These are phyloP conservation scores for Pedetes capensis DNA, from an alignment of 2,113 vertebrate genomes.

Conservation along the genomic window DNA sequence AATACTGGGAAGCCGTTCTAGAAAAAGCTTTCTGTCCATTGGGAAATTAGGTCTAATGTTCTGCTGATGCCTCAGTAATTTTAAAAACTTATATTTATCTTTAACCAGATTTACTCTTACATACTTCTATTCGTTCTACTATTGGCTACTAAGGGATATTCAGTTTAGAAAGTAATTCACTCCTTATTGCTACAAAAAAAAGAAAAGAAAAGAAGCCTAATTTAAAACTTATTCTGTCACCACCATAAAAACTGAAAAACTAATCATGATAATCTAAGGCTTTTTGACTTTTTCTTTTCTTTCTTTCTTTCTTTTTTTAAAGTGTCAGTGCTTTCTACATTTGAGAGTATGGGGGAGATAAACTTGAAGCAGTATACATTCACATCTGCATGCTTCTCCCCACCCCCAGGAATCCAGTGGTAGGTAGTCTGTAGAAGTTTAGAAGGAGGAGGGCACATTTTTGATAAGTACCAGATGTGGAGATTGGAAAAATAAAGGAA, in stretches of 20 bases:
- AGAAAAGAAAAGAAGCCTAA: background rate
- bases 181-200: background rate
- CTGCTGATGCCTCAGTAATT: background rate
- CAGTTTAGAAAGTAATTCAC: conserved; percentile 19
- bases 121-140: background rate
- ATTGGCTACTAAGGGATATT: background rate
- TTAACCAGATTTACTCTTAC: background rate
- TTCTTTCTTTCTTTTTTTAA: background rate
- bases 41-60: background rate
- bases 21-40: background rate
- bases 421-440: background rate
- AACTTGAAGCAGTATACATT: background rate
- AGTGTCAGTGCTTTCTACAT: background rate
- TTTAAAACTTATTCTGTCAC: conserved; percentile 1
- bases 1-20: background rate
- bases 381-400: background rate
- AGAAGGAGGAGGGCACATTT: background rate
- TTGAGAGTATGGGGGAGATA: background rate
- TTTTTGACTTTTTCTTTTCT: background rate
- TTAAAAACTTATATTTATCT: background rate
- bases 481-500: background rate
- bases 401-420: background rate
- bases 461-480: background rate
- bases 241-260: conserved; percentile 6
- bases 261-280: background rate